phyloP scores from a whole-genome alignment of 2,113 vertebrate genomes.

The Tylochromis polylepis region DNA sequence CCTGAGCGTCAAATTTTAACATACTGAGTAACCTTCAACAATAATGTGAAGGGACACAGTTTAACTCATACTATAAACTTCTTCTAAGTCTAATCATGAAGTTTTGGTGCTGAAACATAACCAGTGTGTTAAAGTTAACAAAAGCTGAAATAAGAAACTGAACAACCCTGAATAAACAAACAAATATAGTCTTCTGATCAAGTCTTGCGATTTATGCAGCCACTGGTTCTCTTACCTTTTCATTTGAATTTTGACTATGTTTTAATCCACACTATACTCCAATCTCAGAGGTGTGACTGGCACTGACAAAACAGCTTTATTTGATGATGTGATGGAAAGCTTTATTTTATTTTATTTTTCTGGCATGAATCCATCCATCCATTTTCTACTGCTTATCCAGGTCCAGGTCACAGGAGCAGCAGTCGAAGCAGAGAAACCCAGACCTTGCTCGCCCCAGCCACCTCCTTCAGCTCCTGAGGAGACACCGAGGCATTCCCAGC shows the following conservation, averaged over 20 bases:
- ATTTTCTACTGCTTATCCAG: neutral
- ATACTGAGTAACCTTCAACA: neutral
- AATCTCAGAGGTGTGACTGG: neutral
- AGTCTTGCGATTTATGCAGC: neutral
- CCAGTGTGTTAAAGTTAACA: rapidly evolving
- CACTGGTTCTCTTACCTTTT: neutral
- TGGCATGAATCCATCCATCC: neutral
- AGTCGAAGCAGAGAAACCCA: neutral
- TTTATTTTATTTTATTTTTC: neutral
- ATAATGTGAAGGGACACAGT: rapidly evolving
- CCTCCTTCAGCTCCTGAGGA: neutral
- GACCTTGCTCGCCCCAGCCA: neutral
- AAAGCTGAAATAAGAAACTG: neutral
- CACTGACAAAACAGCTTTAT: neutral
- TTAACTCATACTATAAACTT: neutral
- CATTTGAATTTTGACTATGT: neutral
- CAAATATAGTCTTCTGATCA: neutral
- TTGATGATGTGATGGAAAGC: neutral
- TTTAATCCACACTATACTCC: neutral
- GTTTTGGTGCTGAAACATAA: neutral
- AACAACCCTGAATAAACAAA: neutral
- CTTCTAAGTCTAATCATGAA: too few relatives aligned
- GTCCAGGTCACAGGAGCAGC: neutral
- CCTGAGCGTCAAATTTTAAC: neutral
- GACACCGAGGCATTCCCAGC: neutral